Percentiles rank a stretch among this genome's conserved stretches.
phyloP scores from a whole-genome alignment of 1,140 invertebrate genomes.

The Microplitis mediator region DNA sequence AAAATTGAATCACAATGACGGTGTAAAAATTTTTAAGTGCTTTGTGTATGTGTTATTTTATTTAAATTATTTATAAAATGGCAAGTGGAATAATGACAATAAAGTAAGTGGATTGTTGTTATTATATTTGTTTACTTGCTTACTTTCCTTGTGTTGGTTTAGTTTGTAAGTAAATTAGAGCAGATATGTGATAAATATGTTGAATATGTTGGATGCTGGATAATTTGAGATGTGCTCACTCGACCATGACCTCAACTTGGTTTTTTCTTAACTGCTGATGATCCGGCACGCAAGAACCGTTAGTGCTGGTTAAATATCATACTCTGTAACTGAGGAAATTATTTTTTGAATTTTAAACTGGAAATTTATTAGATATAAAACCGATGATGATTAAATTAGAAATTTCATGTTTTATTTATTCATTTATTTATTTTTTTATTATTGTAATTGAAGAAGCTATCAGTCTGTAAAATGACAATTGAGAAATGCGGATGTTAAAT shows the following conservation, averaged over 20 bases:
- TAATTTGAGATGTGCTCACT: neutral
- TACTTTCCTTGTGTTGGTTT: too few relatives aligned
- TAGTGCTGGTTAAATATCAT: conserved; percentile 8
- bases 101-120: too few relatives aligned
- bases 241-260: neutral
- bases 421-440: too few relatives aligned
- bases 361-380: neutral
- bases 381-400: neutral
- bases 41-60: too few relatives aligned
- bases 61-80: too few relatives aligned
- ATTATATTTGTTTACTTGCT: too few relatives aligned
- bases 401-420: too few relatives aligned
- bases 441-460: neutral
- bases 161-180: too few relatives aligned
- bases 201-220: neutral
- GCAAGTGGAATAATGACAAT: too few relatives aligned
- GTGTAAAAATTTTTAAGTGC: too few relatives aligned
- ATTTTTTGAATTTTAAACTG: neutral
- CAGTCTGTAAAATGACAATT: neutral
- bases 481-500: conserved; percentile 1
- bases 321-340: neutral
- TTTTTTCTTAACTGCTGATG: conserved; percentile 1
- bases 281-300: conserved; percentile 15
- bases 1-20: too few relatives aligned
- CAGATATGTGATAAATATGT: neutral